phyloP scores from a whole-genome alignment of 2,888 invertebrate genomes.

The Limnephilus rhombicus region DNA sequence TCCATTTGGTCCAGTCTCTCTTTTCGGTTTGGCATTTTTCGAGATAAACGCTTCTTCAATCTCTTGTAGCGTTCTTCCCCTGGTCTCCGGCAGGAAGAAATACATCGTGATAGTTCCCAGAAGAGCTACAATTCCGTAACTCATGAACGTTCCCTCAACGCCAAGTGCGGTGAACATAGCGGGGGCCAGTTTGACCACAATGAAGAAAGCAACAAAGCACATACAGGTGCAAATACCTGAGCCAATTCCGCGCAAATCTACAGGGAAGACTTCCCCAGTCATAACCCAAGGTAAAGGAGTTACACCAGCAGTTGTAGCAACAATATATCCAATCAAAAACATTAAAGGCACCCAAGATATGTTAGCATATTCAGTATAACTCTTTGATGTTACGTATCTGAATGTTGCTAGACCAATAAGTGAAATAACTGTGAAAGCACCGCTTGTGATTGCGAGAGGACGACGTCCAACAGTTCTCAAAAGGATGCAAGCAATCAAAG shows the following conservation, averaged over 20 bases:
- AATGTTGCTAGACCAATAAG: conserved; percentile 78
- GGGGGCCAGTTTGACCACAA: conserved; percentile 83
- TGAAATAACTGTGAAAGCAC: conserved; percentile 79
- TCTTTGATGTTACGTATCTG: conserved; percentile 72
- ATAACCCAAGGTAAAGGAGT: conserved; percentile 86
- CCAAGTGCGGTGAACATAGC: conserved; percentile 79
- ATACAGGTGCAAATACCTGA: conserved; percentile 83
- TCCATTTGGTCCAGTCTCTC: neutral
- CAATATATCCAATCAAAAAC: conserved; percentile 78
- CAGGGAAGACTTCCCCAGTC: conserved; percentile 85
- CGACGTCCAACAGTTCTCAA: conserved; percentile 81
- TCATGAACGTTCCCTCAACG: conserved; percentile 79
- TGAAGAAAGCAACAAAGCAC: conserved; percentile 81
- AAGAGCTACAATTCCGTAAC: conserved; percentile 79
- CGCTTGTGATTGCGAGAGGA: conserved; percentile 81
- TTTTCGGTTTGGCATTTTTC: conserved; percentile 14
- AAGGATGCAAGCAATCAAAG: conserved; percentile 80
- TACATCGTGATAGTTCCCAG: conserved; percentile 79
- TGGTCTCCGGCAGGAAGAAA: conserved; percentile 83
- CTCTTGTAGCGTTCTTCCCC: conserved; percentile 82
- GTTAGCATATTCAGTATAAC: conserved; percentile 69
- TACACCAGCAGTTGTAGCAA: conserved; percentile 80
- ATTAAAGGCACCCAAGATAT: conserved; percentile 77
- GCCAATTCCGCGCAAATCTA: conserved; percentile 80
- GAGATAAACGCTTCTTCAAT: conserved; percentile 80